Base-by-base conservation (phyloP, 2,797 vertebrate species). In the Enteromius radiatus region DNA sequence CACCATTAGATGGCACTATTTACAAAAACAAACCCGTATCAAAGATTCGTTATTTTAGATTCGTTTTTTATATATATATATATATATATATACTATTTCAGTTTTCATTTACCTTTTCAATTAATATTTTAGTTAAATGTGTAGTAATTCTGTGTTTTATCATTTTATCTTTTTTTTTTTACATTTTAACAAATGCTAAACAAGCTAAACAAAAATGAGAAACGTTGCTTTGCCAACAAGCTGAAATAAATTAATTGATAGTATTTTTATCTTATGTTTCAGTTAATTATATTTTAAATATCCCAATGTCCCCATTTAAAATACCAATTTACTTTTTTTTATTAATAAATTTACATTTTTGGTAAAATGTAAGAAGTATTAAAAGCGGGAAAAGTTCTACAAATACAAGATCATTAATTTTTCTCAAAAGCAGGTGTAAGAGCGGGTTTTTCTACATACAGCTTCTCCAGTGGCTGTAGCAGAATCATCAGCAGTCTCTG, bases 361-460 rank as follows among this genome's bases (percentile, higher is more conserved):
- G 43, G 26, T 31, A 71, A 49, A 1, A 21, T 21, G 17, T 49
- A 33, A 38, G 23, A 23, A 17, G 5, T 3, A 33, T 12, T 41
- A 68, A 11, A 28, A n/a, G n/a, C n/a, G n/a, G n/a, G n/a, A n/a
- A n/a, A n/a, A 63, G 4, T 14, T 33, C n/a, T 19, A 23, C 54
- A 21, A 61, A 5, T 31, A 43, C 36, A 70, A 43, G 12, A n/a
- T 15, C 8, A 56, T 1, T 11, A 1, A 15, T 21, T 9, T 43
- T 41, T 1, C 12, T 15, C n/a, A 56, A 7, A 54, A 68, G 9
- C 9, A 79, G 21, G 21, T 21, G 68, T 8, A 56, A 28, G 5
- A 9, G 47, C 36, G 10, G 45, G 36, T 47, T 45, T 26, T 14
- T 36, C 75, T 73, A 85, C 91, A 0, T 90, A 93, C 92, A 49